Base-by-base conservation (phyloP, 2,888 invertebrate species). In the Autographa pulchrina region DNA sequence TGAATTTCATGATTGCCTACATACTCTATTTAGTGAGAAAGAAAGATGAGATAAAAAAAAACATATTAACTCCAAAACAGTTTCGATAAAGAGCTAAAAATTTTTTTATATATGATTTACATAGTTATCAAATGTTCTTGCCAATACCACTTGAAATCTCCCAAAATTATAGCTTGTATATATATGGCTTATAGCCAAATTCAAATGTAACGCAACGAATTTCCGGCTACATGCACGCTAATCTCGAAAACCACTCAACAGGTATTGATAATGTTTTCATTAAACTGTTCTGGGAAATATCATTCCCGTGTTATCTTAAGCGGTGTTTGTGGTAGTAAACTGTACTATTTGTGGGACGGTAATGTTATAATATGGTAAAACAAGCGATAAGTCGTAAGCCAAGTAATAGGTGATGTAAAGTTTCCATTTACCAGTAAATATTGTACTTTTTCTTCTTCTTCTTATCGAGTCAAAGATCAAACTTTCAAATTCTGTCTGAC, bases 161-260 rank as follows among this genome's bases (percentile, higher is more conserved):
- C 54, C 20, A 56, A 6, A 54, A 56, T 76, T n/a, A n/a, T n/a
- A n/a, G n/a, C n/a, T n/a, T n/a, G n/a, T n/a, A n/a, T n/a, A 31
- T 59, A 69, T 35, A 74, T 74, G 58, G 74, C 78, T 58, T 38
- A 35, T 6, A 16, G 70, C 52, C 70, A 77, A 77, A 66, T 43
- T 52, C 18, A 43, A 66, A 79, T 67, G 58, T 58, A 52, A 48
- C 54, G 9, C 65, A 56, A 32, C 35, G 48, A 68, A 75, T 68
- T 68, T 77, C 77, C 77, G 77, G 72, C 72, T 68, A 60, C 76
- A 63, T 72, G 61, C 43, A 18, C 62, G 68, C 65, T 78, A 68
- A 82, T 82, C 81, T 82, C 72, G 35, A 74, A 72, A 80, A 82
- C 74, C 81, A 82, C 82, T 82, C 82, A 78, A 70, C 81, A 62